Percentiles rank a stretch among this genome's conserved stretches.
Evolutionary conservation across 2,888 invertebrate species (phyloP).

Genomic region (Epinotia demarniana): DNA sequence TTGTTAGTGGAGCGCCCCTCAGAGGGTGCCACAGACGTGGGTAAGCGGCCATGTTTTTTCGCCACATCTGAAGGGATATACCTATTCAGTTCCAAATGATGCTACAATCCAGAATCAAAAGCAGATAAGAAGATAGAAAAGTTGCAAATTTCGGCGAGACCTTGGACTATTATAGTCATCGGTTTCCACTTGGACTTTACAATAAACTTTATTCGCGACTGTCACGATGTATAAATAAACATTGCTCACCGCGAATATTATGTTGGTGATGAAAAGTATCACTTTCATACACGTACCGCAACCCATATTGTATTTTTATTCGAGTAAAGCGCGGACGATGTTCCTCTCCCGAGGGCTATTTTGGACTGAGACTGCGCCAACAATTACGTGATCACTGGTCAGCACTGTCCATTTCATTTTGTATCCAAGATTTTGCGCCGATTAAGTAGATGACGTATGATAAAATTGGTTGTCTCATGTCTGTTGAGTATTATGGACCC

Average conservation of each 20-base stretch:
- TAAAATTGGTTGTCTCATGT: no score
- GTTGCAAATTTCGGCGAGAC: slow-evolving; percentile 6
- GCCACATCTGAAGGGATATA: no score
- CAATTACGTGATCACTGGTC: slow-evolving; percentile 41
- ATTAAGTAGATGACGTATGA: slow-evolving; percentile 2
- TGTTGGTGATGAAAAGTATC: slow-evolving; percentile 35
- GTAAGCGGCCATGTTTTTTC: no score
- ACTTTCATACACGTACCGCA: slow-evolving; percentile 35
- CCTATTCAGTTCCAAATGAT: no score
- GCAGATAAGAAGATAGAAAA: background rate
- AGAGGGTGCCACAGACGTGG: no score
- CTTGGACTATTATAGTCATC: slow-evolving; percentile 1
- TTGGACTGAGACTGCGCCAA: slow-evolving; percentile 27
- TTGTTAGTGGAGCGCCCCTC: no score
- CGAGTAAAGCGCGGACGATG: slow-evolving; percentile 14
- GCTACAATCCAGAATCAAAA: background rate
- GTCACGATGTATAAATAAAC: background rate
- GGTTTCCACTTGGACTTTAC: no score
- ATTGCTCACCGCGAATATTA: slow-evolving; percentile 36
- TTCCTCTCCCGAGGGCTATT: slow-evolving; percentile 22
- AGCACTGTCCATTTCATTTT: slow-evolving; percentile 28
- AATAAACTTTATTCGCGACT: background rate
- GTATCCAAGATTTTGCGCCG: slow-evolving; percentile 10
- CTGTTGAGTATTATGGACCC: no score
- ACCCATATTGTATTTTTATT: slow-evolving; percentile 35